Base-by-base conservation (phyloP, 1,140 invertebrate species). In the Asobara japonica region DNA sequence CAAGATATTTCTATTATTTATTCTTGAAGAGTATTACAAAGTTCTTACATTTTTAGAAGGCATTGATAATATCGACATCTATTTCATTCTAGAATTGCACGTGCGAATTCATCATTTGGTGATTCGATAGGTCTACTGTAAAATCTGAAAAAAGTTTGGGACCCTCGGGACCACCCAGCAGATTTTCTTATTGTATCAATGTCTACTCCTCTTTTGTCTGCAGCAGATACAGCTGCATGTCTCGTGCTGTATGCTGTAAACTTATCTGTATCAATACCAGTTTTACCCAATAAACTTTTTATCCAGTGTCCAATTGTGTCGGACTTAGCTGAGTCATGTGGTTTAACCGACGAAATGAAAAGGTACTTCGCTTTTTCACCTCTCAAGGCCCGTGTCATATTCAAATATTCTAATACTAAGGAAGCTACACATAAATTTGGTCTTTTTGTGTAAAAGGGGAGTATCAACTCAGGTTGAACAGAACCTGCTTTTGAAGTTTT, bases 401-500 rank as follows among this genome's bases (percentile, higher is more conserved):
- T 38, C 6, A 79, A 27, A 70, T 79, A 76, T 13, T 41, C 45
- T 61, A 56, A 1, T 13, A 79, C 8, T 3, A 38, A 67, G 0
- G 45, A 10, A 0, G 74, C 76, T 8, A 74, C 51, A 45, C 76
- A 79, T 22, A 77, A 13, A 8, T 56, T 31, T 8, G 71, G 71
- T 2, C 65, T 69, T 7, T 70, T 45, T 10, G 13, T 41, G 20
- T 75, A 75, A 48, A 74, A 74, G 4, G 74, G 73, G 10, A 79
- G 10, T 31, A 29, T 70, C 11, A 77, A 30, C 30, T 75, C n/a
- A 0, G 78, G 76, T 29, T 77, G 76, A 56, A 31, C 61, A 62
- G 31, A 71, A 11, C 76, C 76, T 11, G 67, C 67, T 16, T 66
- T 73, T 11, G 73, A 77, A 0, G 74, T 79, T 22, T 79, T 77